Evolutionary conservation across 2,797 vertebrate genomes (phyloP).

Genomic region (Bovichtus diacanthus): DNA sequence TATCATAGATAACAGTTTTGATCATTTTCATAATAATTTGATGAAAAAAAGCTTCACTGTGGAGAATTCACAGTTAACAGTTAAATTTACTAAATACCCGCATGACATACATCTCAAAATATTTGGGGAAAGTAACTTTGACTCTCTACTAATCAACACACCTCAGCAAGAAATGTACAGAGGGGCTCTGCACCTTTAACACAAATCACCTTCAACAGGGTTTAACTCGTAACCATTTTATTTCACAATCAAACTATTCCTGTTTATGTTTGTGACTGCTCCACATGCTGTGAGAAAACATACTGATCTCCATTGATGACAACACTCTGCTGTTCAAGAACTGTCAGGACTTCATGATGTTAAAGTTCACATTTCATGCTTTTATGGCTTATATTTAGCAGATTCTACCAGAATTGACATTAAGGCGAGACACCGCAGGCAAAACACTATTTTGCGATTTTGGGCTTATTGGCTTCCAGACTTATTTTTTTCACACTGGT

Average conservation of each 20-base stretch:
- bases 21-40: neutral
- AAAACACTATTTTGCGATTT: too few species aligned
- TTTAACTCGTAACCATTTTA: neutral
- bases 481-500: too few species aligned
- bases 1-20: neutral
- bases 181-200: neutral
- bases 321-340: constrained; percentile 10
- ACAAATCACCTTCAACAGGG: neutral
- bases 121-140: neutral
- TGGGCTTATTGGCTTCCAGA: too few species aligned
- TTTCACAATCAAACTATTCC: neutral
- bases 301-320: neutral
- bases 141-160: neutral
- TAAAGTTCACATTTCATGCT: neutral
- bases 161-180: neutral
- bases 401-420: neutral
- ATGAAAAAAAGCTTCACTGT: too few species aligned
- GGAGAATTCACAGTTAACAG: too few species aligned
- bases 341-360: neutral
- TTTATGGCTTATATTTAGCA: neutral
- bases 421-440: neutral
- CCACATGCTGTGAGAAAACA: neutral
- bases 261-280: neutral
- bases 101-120: neutral
- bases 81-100: neutral